These are phyloP conservation scores for Cyphomyrus plagiostoma DNA, from an alignment of 2,113 vertebrate species.

Conservation along the genomic window DNA sequence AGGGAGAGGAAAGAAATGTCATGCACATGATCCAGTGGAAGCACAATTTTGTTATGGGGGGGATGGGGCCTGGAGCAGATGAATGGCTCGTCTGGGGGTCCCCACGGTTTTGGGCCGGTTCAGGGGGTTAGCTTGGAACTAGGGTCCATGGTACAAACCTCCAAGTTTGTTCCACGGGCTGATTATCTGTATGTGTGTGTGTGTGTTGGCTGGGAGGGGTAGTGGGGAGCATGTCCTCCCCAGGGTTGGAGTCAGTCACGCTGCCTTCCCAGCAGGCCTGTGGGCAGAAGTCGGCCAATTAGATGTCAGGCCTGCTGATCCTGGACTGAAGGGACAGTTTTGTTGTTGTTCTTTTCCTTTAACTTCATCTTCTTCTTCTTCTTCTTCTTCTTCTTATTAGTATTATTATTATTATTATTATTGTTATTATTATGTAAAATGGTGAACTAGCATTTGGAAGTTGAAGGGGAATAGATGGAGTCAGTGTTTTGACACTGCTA, in stretches of 20 bases:
- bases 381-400: background rate
- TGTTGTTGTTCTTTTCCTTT: background rate
- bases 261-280: conserved; percentile 36
- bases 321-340: conserved; percentile 43
- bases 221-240: conserved; percentile 16
- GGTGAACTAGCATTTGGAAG: background rate
- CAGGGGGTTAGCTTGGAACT: background rate
- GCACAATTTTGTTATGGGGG: conserved; percentile 8
- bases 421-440: background rate
- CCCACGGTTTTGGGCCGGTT: background rate
- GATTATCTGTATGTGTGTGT: background rate
- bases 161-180: background rate
- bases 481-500: conserved; percentile 46
- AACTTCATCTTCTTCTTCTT: background rate
- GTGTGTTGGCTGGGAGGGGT: background rate
- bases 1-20: conserved; percentile 13
- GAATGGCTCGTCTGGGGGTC: background rate
- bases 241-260: conserved; percentile 20
- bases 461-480: conserved; percentile 48
- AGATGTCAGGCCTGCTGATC: conserved; percentile 52
- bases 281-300: conserved; percentile 42
- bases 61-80: background rate
- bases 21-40: conserved; percentile 21
- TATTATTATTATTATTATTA: background rate
- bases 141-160: background rate